A percentile compares a stretch with the other conserved stretches of the same genome.
Conservation (phyloP, 2,888 invertebrate genomes). For the Pristionchus entomophagus region DNA sequence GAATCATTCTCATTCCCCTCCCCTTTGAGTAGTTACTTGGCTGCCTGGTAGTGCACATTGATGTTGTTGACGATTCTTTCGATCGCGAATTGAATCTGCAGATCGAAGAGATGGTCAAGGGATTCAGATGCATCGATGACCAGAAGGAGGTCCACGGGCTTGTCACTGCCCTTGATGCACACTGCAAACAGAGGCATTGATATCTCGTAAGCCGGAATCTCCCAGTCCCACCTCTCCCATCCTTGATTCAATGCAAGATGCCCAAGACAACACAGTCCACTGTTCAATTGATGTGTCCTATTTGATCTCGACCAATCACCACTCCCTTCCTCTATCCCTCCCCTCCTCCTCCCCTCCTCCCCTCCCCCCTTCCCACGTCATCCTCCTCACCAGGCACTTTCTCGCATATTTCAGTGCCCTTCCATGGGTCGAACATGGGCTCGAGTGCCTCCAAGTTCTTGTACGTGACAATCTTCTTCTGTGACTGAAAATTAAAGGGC, state of each 20-base stretch:
- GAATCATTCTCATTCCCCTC: background rate
- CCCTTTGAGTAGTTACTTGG: slow-evolving; percentile 57
- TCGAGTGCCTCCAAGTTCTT: slow-evolving; percentile 70
- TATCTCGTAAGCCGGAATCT: too few relatives aligned
- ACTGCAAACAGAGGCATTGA: slow-evolving; percentile 53
- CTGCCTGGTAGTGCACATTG: slow-evolving; percentile 74
- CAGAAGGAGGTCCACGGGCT: slow-evolving; percentile 72
- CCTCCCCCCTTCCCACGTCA: too few relatives aligned
- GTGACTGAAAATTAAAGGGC: slow-evolving; percentile 53
- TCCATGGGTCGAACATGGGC: slow-evolving; percentile 67
- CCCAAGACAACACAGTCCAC: too few relatives aligned
- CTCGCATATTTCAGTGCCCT: slow-evolving; percentile 74
- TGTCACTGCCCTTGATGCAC: slow-evolving; percentile 73
- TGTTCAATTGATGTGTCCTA: too few relatives aligned
- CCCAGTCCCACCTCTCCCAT: too few relatives aligned
- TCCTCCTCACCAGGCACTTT: slow-evolving; percentile 63
- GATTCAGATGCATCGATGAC: slow-evolving; percentile 74
- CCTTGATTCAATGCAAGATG: too few relatives aligned
- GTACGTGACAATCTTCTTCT: slow-evolving; percentile 71
- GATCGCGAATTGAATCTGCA: slow-evolving; percentile 68
- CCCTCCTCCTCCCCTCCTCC: background rate
- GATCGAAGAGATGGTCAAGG: slow-evolving; percentile 69
- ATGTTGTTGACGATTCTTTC: slow-evolving; percentile 71
- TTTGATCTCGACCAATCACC: too few relatives aligned
- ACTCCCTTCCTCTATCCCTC: too few relatives aligned